Percentiles rank a stretch among this genome's conserved stretches.
phyloP scores from a whole-genome alignment of 2,888 invertebrate genomes.

The Pteria penguin region DNA sequence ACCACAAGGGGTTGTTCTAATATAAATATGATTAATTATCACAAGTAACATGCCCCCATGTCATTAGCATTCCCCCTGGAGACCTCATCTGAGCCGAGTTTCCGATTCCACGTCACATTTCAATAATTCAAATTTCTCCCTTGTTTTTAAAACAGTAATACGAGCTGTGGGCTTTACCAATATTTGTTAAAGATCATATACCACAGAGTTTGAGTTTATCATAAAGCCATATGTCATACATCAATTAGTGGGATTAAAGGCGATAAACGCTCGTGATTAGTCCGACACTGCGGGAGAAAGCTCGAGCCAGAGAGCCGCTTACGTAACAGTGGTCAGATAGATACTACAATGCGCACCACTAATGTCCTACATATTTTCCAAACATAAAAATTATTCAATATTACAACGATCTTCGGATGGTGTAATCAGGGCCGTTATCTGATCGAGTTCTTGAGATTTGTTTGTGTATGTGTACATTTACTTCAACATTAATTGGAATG shows the following conservation, averaged over 20 bases:
- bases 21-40: conserved; percentile 8
- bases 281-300: background rate
- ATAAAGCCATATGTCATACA: background rate
- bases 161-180: background rate
- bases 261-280: background rate
- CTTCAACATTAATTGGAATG: too few relatives aligned
- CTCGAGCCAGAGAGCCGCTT: background rate
- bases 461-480: too few relatives aligned
- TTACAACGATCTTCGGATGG: too few relatives aligned
- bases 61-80: background rate
- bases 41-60: background rate
- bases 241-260: background rate
- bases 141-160: background rate
- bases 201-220: background rate
- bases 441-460: too few relatives aligned
- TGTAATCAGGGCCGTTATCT: too few relatives aligned
- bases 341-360: too few relatives aligned
- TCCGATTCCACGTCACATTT: conserved; percentile 4
- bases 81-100: background rate
- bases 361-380: too few relatives aligned
- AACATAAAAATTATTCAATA: too few relatives aligned
- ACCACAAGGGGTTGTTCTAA: background rate
- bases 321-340: background rate
- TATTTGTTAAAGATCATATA: background rate
- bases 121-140: conserved; percentile 7